A percentile compares a stretch with the other conserved stretches of the same genome.
These are phyloP conservation scores for Caenorhabditis sp. DNA, from an alignment of 2,888 invertebrate genomes.

Conservation along the genomic window DNA sequence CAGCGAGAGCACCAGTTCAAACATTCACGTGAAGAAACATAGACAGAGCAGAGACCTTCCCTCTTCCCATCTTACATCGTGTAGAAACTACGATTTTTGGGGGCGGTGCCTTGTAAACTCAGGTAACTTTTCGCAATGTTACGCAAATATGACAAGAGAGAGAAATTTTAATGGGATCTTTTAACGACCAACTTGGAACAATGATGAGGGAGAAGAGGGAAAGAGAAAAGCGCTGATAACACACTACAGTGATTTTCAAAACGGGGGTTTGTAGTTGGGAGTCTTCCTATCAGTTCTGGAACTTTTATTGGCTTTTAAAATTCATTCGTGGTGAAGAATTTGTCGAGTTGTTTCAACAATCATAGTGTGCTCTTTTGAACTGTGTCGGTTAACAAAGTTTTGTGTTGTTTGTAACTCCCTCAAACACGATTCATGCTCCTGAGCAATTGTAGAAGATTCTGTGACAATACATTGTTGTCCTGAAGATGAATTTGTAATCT, in stretches of 20 bases:
- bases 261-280: conserved; percentile 7
- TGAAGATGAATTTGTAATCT: too few species aligned
- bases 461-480: too few species aligned
- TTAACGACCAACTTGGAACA: conserved; percentile 11
- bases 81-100: conserved; percentile 57
- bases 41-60: conserved; percentile 44
- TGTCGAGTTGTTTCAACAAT: too few species aligned
- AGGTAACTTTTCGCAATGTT: conserved; percentile 37
- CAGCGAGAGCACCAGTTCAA: conserved; percentile 50
- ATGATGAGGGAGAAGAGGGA: neutral
- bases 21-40: conserved; percentile 51
- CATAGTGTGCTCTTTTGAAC: neutral
- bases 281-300: neutral
- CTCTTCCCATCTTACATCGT: conserved; percentile 10
- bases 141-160: conserved; percentile 9
- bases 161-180: conserved; percentile 22
- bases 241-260: neutral
- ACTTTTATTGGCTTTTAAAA: conserved; percentile 3
- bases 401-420: too few species aligned
- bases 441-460: too few species aligned
- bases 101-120: neutral
- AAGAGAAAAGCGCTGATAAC: neutral
- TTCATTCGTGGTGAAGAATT: neutral
- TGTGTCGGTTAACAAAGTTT: neutral
- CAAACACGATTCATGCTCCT: too few species aligned